Percentiles rank a stretch among this genome's conserved stretches.
phyloP scores from a whole-genome alignment of 2,888 invertebrate genomes.

The Gastrophysa polygoni region DNA sequence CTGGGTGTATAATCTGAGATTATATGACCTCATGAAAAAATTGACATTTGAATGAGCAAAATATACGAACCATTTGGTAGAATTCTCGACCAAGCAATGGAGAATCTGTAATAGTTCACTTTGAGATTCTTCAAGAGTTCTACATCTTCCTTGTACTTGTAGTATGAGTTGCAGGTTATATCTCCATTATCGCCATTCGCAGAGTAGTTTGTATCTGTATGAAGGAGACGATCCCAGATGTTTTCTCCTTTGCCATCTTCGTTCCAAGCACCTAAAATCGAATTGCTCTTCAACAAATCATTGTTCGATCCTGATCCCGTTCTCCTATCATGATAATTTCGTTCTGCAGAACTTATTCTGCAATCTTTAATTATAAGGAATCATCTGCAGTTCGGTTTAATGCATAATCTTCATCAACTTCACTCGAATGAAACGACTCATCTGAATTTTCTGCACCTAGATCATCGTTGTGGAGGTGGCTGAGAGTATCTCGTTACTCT shows the following conservation, averaged over 20 bases:
- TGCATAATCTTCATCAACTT: too few relatives aligned
- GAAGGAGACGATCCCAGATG: conserved; percentile 20
- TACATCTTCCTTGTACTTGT: conserved; percentile 66
- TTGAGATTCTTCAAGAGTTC: conserved; percentile 62
- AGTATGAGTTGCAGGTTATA: conserved; percentile 71
- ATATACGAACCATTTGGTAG: conserved; percentile 16
- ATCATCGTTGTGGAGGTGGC: too few relatives aligned
- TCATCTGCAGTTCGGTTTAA: too few relatives aligned
- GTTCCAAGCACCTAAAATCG: conserved; percentile 21
- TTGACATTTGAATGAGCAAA: background rate
- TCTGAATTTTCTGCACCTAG: too few relatives aligned
- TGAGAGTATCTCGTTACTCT: too few relatives aligned
- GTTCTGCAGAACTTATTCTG: too few relatives aligned
- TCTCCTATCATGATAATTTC: too few relatives aligned
- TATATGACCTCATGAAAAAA: too few relatives aligned
- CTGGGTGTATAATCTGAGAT: too few relatives aligned
- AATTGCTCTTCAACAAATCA: background rate
- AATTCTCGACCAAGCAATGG: conserved; percentile 16
- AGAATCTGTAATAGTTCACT: conserved; percentile 61
- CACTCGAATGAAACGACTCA: too few relatives aligned
- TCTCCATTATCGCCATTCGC: conserved; percentile 61
- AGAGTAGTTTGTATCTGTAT: background rate
- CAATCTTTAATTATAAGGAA: too few relatives aligned
- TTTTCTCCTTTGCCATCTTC: conserved; percentile 32
- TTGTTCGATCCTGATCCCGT: too few relatives aligned